Evolutionary conservation across 64 coral and sea anemone species (phyloP).

Genomic region (Platygyra sinensis): DNA sequence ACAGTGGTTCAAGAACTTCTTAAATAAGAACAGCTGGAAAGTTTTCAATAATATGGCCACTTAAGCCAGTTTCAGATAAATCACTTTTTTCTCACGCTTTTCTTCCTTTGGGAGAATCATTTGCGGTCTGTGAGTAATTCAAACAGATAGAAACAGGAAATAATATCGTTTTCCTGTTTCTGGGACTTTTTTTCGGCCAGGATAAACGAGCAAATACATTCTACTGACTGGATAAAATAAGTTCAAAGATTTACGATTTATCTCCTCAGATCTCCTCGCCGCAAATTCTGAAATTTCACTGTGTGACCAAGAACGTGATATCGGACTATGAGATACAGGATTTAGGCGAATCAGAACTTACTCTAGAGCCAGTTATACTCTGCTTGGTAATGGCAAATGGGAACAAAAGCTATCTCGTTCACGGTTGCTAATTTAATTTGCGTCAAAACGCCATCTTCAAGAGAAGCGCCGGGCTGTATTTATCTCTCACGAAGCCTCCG

Average conservation of each 20-base stretch:
- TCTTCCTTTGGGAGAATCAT: background rate
- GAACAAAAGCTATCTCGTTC: no score
- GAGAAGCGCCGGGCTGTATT: background rate
- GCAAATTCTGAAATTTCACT: no score
- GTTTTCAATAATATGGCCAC: background rate
- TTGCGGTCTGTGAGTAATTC: background rate
- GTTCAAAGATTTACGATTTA: no score
- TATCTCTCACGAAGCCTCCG: background rate
- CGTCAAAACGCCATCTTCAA: background rate
- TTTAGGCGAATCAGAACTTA: no score
- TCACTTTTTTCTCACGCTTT: background rate
- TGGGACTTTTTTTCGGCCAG: background rate
- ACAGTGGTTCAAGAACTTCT: background rate
- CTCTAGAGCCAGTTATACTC: no score
- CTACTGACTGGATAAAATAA: background rate
- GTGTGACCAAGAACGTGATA: no score
- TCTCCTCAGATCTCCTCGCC: no score
- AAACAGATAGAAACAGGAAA: background rate
- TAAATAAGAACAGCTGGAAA: background rate
- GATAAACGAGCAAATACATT: background rate
- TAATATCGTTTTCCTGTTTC: background rate
- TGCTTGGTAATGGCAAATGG: no score
- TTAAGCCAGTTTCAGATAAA: background rate
- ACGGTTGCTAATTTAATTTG: background rate
- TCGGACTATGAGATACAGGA: no score